Evolutionary conservation across 2,888 invertebrate genomes (phyloP).

Genomic region (Pollenia griseotomentosa): DNA sequence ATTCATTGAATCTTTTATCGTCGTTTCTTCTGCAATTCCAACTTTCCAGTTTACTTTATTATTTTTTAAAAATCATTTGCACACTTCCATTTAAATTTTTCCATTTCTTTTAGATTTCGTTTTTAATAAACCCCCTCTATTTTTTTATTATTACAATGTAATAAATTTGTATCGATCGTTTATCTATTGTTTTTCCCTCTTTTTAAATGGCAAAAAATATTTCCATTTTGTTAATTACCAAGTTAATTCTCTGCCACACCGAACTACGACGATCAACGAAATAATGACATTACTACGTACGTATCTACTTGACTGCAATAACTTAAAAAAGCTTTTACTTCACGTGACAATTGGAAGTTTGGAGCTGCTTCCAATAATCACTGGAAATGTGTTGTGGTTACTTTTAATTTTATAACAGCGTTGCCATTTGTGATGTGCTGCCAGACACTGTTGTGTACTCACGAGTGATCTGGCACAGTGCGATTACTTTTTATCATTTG

Average conservation of each 20-base stretch:
- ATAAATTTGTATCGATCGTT: neutral
- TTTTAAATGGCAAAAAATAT: neutral
- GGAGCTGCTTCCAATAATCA: constrained; percentile 54
- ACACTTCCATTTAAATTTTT: constrained; percentile 31
- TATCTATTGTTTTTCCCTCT: constrained; percentile 6
- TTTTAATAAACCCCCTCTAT: neutral
- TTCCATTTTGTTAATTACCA: constrained; percentile 34
- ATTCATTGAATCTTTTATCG: constrained; percentile 42
- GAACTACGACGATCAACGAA: constrained; percentile 72
- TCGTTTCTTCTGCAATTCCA: constrained; percentile 38
- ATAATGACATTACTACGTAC: constrained; percentile 72
- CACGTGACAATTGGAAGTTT: constrained; percentile 72
- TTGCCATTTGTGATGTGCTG: constrained; percentile 37
- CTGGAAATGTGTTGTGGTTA: constrained; percentile 67
- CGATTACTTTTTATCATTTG: no score
- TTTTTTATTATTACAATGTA: constrained; percentile 6
- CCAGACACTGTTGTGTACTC: constrained; percentile 39
- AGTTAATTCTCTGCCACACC: constrained; percentile 65
- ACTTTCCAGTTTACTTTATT: constrained; percentile 62
- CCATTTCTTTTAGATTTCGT: constrained; percentile 2
- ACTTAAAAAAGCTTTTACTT: constrained; percentile 70
- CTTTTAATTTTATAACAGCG: constrained; percentile 40
- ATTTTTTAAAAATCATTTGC: constrained; percentile 32
- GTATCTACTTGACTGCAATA: constrained; percentile 60
- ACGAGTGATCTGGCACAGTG: constrained; percentile 15